Evolutionary conservation across 2,797 vertebrate species (phyloP).

Genomic region (Sebastiscus albofasciatus): DNA sequence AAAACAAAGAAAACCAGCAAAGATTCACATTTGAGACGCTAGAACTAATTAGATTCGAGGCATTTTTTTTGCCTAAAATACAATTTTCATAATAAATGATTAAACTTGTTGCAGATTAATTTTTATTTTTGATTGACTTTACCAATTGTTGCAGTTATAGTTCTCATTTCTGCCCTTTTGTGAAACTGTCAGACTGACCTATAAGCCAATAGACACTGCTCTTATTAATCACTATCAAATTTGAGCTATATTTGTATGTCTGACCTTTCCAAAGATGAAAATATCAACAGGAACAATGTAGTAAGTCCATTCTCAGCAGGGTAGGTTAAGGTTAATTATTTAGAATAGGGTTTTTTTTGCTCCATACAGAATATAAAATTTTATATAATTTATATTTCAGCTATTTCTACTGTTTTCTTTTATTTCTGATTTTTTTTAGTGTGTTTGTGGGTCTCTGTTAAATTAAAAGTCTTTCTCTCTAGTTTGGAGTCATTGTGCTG

Average conservation of each 20-base stretch:
- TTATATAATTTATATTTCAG: background rate
- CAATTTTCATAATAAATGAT: background rate
- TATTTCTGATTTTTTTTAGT: rapidly evolving
- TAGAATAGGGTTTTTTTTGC: background rate
- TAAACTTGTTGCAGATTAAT: background rate
- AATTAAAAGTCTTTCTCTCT: too few species aligned
- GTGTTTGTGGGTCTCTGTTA: background rate
- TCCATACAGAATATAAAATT: too few species aligned
- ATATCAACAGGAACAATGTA: background rate
- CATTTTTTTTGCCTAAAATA: background rate
- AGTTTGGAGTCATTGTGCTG: background rate
- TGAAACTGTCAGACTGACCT: background rate
- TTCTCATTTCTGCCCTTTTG: background rate
- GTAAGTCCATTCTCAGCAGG: background rate
- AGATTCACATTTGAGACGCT: background rate
- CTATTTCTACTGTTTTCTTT: background rate
- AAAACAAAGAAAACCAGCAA: background rate
- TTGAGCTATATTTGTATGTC: background rate
- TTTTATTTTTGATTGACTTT: background rate
- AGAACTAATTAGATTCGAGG: background rate
- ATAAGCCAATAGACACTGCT: background rate
- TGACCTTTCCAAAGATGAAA: background rate
- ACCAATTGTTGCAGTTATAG: background rate
- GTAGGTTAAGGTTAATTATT: background rate
- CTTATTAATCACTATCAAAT: background rate